A percentile compares a stretch with the other conserved stretches of the same genome.
Evolutionary conservation across 2,113 vertebrate genomes (phyloP).

Genomic region (Aptenodytes patagonicus): DNA sequence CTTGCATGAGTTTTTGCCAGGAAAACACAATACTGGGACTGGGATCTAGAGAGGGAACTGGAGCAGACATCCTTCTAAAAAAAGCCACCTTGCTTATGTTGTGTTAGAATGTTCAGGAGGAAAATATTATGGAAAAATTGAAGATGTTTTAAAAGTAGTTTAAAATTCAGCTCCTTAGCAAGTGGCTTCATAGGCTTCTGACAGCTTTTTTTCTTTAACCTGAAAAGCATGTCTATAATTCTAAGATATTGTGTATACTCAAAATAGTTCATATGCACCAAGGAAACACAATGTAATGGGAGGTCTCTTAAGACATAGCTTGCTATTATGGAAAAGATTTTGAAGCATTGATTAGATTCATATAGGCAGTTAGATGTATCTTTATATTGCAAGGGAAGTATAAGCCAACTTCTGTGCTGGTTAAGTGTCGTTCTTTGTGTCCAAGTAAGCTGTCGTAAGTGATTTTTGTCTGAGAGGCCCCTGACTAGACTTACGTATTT

Average conservation of each 20-base stretch:
- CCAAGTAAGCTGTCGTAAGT: not conserved
- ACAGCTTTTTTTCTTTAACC: not conserved
- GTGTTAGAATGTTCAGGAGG: not conserved
- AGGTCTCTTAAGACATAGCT: not conserved
- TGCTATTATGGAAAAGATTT: not conserved
- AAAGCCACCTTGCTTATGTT: not conserved
- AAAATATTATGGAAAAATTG: not conserved
- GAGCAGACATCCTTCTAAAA: not conserved
- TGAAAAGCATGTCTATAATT: not conserved
- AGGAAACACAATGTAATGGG: not conserved
- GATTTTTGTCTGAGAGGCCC: not conserved
- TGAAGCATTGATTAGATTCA: not conserved
- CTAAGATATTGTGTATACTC: not conserved
- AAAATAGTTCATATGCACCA: not conserved
- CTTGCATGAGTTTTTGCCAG: not conserved
- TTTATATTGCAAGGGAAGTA: not conserved
- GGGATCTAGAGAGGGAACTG: not conserved
- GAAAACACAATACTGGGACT: not conserved
- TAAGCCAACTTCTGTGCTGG: not conserved
- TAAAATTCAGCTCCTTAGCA: not conserved
- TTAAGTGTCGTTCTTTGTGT: not conserved
- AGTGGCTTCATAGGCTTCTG: not conserved
- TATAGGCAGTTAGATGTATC: not conserved
- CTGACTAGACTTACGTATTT: not conserved
- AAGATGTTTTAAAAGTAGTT: not conserved